Conservation (phyloP, 2,888 invertebrate genomes). For the Phyto melanocephala region DNA sequence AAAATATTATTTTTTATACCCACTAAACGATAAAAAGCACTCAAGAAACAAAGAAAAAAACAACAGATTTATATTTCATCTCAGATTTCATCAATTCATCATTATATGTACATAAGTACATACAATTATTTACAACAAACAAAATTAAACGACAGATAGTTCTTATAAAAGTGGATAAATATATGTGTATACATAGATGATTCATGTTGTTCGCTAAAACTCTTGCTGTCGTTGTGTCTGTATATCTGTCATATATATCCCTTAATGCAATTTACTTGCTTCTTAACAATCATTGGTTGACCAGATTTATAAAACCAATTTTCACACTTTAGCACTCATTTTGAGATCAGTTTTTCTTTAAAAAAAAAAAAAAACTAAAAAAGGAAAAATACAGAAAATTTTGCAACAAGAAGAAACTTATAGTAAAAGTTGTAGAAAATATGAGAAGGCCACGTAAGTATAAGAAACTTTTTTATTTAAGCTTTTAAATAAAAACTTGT, state of each 20-base stretch:
- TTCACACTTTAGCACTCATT: conserved; percentile 64
- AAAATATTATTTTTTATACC: neutral
- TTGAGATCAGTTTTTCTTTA: neutral
- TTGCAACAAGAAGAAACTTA: neutral
- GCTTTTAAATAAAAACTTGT: conserved; percentile 50
- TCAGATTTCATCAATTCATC: conserved; percentile 7
- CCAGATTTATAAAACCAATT: conserved; percentile 60
- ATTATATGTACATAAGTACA: no score
- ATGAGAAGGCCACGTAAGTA: neutral
- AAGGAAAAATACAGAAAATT: neutral
- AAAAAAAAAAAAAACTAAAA: neutral
- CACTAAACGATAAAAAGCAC: conserved; percentile 18
- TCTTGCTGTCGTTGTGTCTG: neutral
- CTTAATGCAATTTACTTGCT: conserved; percentile 58
- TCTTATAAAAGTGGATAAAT: neutral
- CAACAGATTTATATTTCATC: conserved; percentile 2
- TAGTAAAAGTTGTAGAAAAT: neutral
- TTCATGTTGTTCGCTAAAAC: neutral
- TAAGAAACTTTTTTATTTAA: conserved; percentile 48
- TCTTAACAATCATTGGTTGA: conserved; percentile 54
- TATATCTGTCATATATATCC: neutral
- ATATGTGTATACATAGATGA: no score
- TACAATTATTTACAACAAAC: neutral
- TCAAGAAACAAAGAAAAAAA: conserved; percentile 13
- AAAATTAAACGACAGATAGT: neutral